Percentiles rank a stretch among this genome's conserved stretches.
Conservation (phyloP, 2,113 vertebrate species). For the Melozone crissalis region DNA sequence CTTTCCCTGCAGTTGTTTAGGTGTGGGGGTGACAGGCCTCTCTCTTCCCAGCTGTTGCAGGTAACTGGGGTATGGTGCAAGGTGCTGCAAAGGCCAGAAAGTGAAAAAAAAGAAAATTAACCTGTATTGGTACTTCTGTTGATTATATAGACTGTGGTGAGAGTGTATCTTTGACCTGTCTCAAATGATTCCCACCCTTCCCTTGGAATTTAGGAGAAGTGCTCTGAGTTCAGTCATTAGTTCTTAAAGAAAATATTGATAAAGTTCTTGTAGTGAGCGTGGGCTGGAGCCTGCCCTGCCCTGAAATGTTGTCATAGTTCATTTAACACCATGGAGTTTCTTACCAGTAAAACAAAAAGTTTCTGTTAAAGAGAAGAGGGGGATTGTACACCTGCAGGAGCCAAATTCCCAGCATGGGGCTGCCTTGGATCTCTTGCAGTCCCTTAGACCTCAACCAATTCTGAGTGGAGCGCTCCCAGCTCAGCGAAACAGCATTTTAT, state of each 20-base stretch:
- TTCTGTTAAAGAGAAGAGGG: neutral
- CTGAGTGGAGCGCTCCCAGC: accelerated
- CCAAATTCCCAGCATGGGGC: accelerated
- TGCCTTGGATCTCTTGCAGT: neutral
- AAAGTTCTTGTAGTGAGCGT: accelerated
- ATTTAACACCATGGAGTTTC: neutral
- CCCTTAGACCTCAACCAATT: neutral
- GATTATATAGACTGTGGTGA: neutral
- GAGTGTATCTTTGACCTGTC: neutral
- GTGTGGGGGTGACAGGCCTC: neutral
- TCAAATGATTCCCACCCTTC: neutral
- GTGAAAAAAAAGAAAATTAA: neutral
- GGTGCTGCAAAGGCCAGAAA: neutral
- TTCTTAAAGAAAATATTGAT: neutral
- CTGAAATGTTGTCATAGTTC: neutral
- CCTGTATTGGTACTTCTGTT: neutral
- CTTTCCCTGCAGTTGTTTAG: neutral
- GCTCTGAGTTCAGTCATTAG: neutral
- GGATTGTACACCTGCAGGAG: neutral
- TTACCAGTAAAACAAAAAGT: neutral
- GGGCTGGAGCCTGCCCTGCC: neutral
- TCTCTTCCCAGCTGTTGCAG: neutral
- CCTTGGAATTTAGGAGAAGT: neutral
- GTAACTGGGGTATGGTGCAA: neutral
- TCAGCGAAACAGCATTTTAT: neutral